phyloP scores from a whole-genome alignment of 2,113 vertebrate genomes.

The Gymnocephalus cernua region DNA sequence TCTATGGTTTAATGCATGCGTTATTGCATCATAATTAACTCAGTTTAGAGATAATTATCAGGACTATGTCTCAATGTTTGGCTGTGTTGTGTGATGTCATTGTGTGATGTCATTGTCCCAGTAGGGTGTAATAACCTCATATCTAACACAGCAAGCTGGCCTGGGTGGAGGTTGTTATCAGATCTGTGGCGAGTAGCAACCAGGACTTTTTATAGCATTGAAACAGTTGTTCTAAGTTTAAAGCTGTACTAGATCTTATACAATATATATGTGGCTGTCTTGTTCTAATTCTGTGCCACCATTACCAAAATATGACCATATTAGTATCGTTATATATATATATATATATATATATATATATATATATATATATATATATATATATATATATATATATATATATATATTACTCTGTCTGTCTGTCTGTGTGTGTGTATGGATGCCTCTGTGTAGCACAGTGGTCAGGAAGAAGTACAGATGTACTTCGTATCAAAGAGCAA shows the following conservation, averaged over 20 bases:
- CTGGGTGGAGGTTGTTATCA: constrained; percentile 74
- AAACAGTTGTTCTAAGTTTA: constrained; percentile 1
- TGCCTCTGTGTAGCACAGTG: constrained; percentile 2
- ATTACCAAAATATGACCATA: constrained; percentile 1
- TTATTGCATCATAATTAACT: constrained; percentile 4
- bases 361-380: no score
- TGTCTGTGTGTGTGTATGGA: not conserved
- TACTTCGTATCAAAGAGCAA: constrained; percentile 16
- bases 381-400: no score
- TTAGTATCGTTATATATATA: no score
- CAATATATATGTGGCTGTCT: not conserved
- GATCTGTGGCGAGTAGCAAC: constrained; percentile 33
- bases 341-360: no score
- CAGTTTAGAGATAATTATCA: constrained; percentile 10
- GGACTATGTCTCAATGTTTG: constrained; percentile 1
- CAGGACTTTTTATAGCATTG: not conserved
- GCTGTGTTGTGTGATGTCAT: constrained; percentile 45
- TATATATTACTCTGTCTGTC: no score
- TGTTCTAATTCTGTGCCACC: constrained; percentile 1
- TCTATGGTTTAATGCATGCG: not conserved
- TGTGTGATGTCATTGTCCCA: constrained; percentile 51
- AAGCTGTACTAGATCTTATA: not conserved
- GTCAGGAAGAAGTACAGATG: not conserved
- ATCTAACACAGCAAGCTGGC: constrained; percentile 74
- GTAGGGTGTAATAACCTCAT: constrained; percentile 47